These are phyloP conservation scores for Mesorhabditis sp. DNA, from an alignment of 2,888 invertebrate genomes.

Conservation along the genomic window DNA sequence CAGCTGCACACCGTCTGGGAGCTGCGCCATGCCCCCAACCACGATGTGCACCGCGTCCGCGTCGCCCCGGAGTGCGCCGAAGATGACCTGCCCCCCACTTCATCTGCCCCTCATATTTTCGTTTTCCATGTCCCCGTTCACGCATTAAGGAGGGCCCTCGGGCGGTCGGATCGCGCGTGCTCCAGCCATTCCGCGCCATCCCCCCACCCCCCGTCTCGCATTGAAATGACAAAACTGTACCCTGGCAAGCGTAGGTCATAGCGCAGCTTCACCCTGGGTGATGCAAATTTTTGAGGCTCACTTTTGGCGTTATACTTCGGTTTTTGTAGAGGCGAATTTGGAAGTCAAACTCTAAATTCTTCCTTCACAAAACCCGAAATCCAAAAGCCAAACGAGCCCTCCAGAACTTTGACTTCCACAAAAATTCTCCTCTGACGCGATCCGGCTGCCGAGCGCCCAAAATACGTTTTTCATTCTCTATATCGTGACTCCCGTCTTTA, in stretches of 20 bases:
- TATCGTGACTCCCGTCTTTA: not conserved
- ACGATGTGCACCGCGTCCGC: not conserved
- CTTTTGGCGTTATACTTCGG: not conserved
- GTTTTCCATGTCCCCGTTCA: not conserved
- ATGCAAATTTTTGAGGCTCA: no score
- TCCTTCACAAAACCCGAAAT: not conserved
- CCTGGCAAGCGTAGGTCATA: not conserved
- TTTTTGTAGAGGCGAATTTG: not conserved
- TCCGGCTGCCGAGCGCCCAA: slow-evolving; percentile 5
- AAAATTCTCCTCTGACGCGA: not conserved
- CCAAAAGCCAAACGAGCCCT: not conserved
- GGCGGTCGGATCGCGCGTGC: slow-evolving; percentile 41
- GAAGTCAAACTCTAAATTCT: not conserved
- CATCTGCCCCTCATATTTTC: not conserved
- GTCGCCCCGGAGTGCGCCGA: not conserved
- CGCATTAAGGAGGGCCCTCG: not conserved
- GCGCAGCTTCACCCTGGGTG: not conserved
- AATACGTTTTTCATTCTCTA: not conserved
- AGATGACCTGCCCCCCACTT: not conserved
- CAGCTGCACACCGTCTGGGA: slow-evolving; percentile 10
- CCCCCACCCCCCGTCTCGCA: not conserved
- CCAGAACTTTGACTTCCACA: no score
- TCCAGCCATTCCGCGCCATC: slow-evolving; percentile 38
- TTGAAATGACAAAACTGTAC: slow-evolving; percentile 1
- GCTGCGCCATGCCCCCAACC: not conserved